A percentile compares a stretch with the other conserved stretches of the same genome.
Conservation (phyloP, 2,113 vertebrate species). For the Peromyscus maniculatus region DNA sequence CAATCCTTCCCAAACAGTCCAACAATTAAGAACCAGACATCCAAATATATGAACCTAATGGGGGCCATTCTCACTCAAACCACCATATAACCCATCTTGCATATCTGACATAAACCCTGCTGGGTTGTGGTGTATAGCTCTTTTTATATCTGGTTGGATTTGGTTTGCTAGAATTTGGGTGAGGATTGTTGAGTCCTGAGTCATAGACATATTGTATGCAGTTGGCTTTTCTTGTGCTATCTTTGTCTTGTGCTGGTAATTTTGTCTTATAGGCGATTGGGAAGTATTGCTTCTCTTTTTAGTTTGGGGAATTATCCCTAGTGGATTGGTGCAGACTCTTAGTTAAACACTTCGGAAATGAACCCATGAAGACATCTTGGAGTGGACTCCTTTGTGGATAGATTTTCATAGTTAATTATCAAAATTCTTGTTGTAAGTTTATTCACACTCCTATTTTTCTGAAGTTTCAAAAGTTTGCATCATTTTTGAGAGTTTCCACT, state of each 20-base stretch:
- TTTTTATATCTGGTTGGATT: neutral
- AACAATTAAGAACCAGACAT: neutral
- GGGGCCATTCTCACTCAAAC: neutral
- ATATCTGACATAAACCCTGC: neutral
- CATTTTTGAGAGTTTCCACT: neutral
- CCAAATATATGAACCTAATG: too few species aligned
- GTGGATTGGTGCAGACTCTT: neutral
- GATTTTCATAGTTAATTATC: neutral
- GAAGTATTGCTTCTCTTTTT: neutral
- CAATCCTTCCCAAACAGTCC: neutral
- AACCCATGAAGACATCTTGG: neutral
- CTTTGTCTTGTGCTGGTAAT: neutral
- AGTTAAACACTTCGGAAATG: neutral
- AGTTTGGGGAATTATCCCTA: neutral
- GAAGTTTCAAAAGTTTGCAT: neutral
- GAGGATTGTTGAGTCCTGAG: neutral
- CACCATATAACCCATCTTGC: neutral
- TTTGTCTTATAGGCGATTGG: neutral
- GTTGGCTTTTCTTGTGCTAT: neutral
- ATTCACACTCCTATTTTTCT: neutral
- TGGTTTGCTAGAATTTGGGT: slow-evolving; percentile 7
- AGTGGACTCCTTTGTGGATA: neutral
- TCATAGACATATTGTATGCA: neutral
- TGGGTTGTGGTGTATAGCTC: too few species aligned
- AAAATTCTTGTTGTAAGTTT: neutral